phyloP scores from a whole-genome alignment of 2,113 vertebrate genomes.

The Oxyura jamaicensis region DNA sequence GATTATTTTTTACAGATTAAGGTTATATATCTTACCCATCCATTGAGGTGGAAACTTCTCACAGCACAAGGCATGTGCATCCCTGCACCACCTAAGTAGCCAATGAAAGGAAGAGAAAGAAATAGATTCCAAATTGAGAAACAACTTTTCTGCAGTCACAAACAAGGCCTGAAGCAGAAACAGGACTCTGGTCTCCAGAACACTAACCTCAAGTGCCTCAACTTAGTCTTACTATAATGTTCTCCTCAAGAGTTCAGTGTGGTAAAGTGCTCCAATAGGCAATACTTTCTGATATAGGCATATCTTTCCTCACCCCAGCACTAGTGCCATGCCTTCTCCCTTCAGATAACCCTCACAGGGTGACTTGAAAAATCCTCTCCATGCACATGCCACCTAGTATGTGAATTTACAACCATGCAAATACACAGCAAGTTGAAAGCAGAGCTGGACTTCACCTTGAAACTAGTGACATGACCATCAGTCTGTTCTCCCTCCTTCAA shows the following conservation, averaged over 20 bases:
- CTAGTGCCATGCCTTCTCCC: background rate
- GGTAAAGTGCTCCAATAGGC: background rate
- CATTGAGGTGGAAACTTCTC: background rate
- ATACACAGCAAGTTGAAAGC: background rate
- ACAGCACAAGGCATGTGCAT: background rate
- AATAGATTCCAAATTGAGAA: background rate
- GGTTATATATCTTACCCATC: background rate
- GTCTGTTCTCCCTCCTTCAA: background rate
- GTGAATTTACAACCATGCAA: background rate
- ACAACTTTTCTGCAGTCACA: background rate
- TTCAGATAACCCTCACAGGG: background rate
- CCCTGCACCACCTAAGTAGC: background rate
- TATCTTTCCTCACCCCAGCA: background rate
- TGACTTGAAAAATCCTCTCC: background rate
- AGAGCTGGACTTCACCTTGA: background rate
- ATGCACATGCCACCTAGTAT: background rate
- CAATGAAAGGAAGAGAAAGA: background rate
- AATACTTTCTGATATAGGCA: background rate
- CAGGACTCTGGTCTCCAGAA: background rate
- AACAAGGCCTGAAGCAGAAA: background rate
- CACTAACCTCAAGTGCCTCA: background rate
- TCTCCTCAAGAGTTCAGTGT: background rate
- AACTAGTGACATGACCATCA: background rate
- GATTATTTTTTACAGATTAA: background rate
- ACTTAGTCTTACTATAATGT: background rate